Evolutionary conservation across 1,140 invertebrate genomes (phyloP).

Genomic region (Himalopsyche phryganea): DNA sequence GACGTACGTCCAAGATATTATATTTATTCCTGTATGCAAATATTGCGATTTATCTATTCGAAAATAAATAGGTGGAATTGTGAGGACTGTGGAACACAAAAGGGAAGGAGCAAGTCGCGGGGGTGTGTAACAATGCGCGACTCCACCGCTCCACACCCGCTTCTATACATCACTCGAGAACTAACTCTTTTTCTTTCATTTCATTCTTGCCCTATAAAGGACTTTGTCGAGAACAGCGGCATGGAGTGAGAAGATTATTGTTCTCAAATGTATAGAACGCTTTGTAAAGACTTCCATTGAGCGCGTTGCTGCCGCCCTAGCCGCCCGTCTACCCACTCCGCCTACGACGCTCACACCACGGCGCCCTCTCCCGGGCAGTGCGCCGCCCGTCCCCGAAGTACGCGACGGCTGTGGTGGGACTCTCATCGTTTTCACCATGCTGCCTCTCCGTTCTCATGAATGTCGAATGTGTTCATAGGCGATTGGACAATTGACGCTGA

Average conservation of each 20-base stretch:
- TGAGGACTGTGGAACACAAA: conserved; percentile 3
- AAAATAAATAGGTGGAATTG: conserved; percentile 30
- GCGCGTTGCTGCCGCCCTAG: conserved; percentile 12
- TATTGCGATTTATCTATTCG: conserved; percentile 35
- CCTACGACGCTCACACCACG: neutral
- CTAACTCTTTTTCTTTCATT: conserved; percentile 37
- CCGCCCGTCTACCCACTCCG: conserved; percentile 4
- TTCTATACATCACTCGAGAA: conserved; percentile 35
- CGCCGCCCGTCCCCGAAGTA: neutral
- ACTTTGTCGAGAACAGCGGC: conserved; percentile 34
- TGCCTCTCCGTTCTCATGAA: neutral
- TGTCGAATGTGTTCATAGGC: neutral
- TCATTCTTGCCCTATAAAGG: conserved; percentile 36
- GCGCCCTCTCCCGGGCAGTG: neutral
- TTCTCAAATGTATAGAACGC: conserved; percentile 37
- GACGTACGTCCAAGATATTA: too few species aligned
- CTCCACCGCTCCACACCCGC: conserved; percentile 26
- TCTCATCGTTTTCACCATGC: conserved; percentile 28
- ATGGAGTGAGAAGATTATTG: conserved; percentile 36
- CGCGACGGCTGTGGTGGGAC: conserved; percentile 8
- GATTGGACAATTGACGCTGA: too few species aligned
- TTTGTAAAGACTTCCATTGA: conserved; percentile 36
- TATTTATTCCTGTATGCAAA: conserved; percentile 24
- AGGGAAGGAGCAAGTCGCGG: conserved; percentile 1
- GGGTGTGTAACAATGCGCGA: conserved; percentile 19